Conservation (phyloP, 1,140 invertebrate species). For the Drosophila guanche region DNA sequence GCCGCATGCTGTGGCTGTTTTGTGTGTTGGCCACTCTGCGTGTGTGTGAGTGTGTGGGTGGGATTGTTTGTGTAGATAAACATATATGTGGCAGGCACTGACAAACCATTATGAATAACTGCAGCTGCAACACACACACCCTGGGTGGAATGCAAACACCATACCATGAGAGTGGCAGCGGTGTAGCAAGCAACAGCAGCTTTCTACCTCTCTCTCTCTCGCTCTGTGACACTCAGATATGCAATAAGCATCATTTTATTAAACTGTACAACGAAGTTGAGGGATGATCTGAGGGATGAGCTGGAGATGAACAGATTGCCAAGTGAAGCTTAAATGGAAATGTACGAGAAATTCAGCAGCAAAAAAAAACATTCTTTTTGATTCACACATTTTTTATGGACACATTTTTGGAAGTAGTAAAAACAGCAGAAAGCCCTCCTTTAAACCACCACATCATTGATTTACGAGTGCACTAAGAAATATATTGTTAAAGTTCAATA, state of each 20-base stretch:
- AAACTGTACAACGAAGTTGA: conserved; percentile 39
- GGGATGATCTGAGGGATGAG: neutral
- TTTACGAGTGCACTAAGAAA: too few species aligned
- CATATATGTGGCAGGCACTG: conserved; percentile 35
- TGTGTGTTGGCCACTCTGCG: conserved; percentile 20
- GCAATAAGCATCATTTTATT: conserved; percentile 70
- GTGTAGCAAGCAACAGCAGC: neutral
- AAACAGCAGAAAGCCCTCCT: too few species aligned
- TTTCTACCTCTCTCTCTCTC: conserved; percentile 12
- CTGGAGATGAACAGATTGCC: conserved; percentile 2
- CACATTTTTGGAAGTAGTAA: too few species aligned
- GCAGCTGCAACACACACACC: conserved; percentile 13
- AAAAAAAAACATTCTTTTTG: too few species aligned
- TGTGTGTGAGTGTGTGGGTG: conserved; percentile 5
- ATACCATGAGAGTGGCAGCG: conserved; percentile 6
- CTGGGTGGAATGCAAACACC: conserved; percentile 28
- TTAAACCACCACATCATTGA: too few species aligned
- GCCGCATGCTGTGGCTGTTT: conserved; percentile 63
- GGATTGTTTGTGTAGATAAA: conserved; percentile 15
- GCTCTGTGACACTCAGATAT: conserved; percentile 55
- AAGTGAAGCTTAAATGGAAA: conserved; percentile 1
- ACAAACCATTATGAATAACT: conserved; percentile 79
- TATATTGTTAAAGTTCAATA: too few species aligned
- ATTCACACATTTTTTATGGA: too few species aligned
- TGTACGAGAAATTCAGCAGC: neutral